Conservation (phyloP, 2,888 invertebrate genomes). For the Deilephila elpenor region DNA sequence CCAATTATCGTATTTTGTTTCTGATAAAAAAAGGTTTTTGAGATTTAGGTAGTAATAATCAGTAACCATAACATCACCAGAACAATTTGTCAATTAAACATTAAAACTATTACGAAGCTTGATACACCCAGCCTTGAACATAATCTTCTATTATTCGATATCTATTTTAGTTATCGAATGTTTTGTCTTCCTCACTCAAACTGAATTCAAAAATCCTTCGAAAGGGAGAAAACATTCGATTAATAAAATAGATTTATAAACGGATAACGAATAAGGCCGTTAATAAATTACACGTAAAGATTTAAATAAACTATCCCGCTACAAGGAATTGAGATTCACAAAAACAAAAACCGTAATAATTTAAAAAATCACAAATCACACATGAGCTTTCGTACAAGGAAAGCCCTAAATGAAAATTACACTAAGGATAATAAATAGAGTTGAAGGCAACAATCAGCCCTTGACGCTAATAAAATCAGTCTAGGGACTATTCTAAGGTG, state of each 20-base stretch:
- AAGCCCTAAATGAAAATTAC: not conserved
- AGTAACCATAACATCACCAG: not conserved
- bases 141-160: no score
- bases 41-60: not conserved
- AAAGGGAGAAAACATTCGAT: no score
- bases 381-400: not conserved
- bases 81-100: not conserved
- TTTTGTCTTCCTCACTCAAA: no score
- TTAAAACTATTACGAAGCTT: not conserved
- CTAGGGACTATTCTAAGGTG: conserved; percentile 10
- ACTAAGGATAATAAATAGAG: not conserved
- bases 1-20: not conserved
- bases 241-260: no score
- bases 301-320: not conserved
- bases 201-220: no score
- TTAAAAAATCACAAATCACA: not conserved
- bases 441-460: conserved; percentile 16
- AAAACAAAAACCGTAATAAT: not conserved
- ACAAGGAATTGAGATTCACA: conserved; percentile 4
- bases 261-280: not conserved
- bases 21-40: not conserved
- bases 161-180: no score
- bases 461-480: conserved; percentile 7
- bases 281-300: not conserved
- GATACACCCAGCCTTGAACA: no score